Conservation (phyloP, 1,140 invertebrate genomes). For the Rhizoglyphus robini region DNA sequence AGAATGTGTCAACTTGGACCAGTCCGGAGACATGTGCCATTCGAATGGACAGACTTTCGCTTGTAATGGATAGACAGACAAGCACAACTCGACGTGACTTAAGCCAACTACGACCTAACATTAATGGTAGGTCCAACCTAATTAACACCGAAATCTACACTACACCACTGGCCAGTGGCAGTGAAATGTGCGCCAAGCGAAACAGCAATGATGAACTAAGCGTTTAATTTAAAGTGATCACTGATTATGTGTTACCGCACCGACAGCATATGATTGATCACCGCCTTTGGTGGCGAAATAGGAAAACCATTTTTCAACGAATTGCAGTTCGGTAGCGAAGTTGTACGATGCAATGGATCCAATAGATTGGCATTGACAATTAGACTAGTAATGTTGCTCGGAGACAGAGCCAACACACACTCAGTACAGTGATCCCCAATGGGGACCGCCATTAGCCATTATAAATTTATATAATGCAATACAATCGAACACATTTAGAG, state of each 20-base stretch:
- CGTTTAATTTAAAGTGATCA: constrained; percentile 6
- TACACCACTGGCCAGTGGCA: no score
- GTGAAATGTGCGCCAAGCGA: no score
- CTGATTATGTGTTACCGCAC: not conserved
- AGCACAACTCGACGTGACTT: no score
- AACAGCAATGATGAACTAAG: not conserved
- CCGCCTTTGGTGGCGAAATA: not conserved
- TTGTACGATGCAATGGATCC: not conserved
- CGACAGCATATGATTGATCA: not conserved
- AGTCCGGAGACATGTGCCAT: no score
- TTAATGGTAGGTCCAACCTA: no score
- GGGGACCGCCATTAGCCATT: not conserved
- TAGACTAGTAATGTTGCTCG: no score
- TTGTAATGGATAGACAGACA: no score
- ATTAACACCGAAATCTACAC: no score
- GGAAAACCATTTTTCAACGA: constrained; percentile 1
- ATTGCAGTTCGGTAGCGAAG: no score
- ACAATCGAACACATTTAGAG: not conserved
- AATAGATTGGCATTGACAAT: not conserved
- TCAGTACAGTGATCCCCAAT: not conserved
- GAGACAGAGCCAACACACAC: not conserved
- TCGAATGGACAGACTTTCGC: no score
- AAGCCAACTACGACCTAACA: no score
- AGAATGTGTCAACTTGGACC: no score
- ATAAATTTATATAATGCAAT: constrained; percentile 5